Evolutionary conservation across 2,888 invertebrate genomes (phyloP).

Genomic region (Hydrotaea cyrtoneurina): DNA sequence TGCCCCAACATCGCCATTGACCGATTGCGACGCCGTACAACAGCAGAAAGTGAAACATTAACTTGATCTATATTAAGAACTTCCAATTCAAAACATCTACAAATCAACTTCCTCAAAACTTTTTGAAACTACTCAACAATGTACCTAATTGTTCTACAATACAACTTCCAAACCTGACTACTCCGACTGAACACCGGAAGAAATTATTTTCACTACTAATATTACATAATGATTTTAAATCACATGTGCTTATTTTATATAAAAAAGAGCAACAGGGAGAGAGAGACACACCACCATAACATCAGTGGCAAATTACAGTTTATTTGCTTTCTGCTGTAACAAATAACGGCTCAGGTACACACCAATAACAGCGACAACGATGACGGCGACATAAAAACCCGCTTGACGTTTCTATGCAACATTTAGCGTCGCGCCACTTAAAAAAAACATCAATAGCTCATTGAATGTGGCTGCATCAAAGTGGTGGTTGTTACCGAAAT

Average conservation of each 20-base stretch:
- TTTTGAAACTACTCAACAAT: no score
- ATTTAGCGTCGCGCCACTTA: conserved; percentile 44
- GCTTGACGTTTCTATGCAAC: conserved; percentile 54
- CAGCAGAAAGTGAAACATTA: no score
- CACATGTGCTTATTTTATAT: neutral
- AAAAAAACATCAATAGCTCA: conserved; percentile 26
- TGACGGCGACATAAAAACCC: conserved; percentile 37
- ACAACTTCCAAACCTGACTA: neutral
- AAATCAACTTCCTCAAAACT: no score
- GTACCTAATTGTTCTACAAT: no score
- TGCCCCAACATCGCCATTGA: no score
- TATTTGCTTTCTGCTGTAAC: no score
- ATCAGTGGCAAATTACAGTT: neutral
- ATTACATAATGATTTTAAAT: conserved; percentile 13
- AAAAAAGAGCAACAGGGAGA: neutral
- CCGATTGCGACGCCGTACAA: no score
- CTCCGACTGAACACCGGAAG: conserved; percentile 3
- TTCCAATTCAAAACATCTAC: no score
- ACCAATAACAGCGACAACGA: neutral
- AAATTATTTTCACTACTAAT: neutral
- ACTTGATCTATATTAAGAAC: no score
- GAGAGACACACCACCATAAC: neutral
- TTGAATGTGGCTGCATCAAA: no score
- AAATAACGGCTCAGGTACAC: no score
- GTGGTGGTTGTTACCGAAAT: neutral